phyloP scores from a whole-genome alignment of 1,140 invertebrate genomes.

The Cherax destructor region DNA sequence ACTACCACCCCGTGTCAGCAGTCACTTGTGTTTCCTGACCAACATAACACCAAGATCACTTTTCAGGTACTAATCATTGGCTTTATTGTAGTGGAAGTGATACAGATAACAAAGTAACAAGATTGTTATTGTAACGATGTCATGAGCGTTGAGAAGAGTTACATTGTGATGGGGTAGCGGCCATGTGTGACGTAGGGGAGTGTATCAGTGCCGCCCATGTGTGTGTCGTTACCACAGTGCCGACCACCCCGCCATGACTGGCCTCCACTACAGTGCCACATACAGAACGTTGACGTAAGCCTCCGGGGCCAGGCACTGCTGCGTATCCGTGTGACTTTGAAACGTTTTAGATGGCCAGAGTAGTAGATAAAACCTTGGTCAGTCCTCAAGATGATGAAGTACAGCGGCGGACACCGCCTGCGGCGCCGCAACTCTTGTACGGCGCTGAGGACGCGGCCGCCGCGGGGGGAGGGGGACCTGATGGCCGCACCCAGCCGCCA shows the following conservation, averaged over 20 bases:
- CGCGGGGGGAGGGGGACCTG: slow-evolving; percentile 47
- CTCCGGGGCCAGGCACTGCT: slow-evolving; percentile 43
- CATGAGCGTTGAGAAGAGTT: background rate
- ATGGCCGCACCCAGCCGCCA: slow-evolving; percentile 30
- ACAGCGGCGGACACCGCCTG: slow-evolving; percentile 64
- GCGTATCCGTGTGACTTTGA: slow-evolving; percentile 12
- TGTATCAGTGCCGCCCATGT: slow-evolving; percentile 11
- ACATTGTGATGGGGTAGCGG: background rate
- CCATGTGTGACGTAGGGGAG: no score
- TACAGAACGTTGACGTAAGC: slow-evolving; percentile 42
- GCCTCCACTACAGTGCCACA: background rate
- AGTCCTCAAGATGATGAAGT: slow-evolving; percentile 69
- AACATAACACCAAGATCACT: no score
- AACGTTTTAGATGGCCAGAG: slow-evolving; percentile 54
- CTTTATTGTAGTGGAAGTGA: no score
- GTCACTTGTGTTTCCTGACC: no score
- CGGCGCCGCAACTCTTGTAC: slow-evolving; percentile 70
- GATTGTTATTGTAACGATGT: background rate
- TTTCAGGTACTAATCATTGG: no score
- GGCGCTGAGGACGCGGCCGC: slow-evolving; percentile 60
- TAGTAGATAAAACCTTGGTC: slow-evolving; percentile 3
- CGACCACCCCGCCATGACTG: slow-evolving; percentile 10
- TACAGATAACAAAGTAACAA: no score
- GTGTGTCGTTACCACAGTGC: background rate
- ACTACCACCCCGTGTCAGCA: no score